These are phyloP conservation scores for Talpa occidentalis DNA, from an alignment of 2,113 vertebrate genomes.

Conservation along the genomic window DNA sequence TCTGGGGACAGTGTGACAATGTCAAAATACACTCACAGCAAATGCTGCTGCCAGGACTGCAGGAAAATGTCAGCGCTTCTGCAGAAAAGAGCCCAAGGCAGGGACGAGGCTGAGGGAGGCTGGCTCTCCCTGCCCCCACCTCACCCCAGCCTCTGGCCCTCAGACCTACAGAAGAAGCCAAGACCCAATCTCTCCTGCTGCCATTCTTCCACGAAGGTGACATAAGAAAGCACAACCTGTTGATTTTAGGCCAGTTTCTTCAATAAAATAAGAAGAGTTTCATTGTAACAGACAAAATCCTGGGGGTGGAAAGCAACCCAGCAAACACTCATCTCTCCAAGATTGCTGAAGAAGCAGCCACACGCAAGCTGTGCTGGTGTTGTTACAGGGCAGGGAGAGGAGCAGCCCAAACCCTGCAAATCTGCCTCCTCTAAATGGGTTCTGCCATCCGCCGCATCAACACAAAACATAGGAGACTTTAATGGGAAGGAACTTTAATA, in stretches of 20 bases:
- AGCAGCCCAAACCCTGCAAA: too few species aligned
- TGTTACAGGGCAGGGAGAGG: too few species aligned
- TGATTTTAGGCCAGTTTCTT: background rate
- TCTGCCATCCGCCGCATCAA: too few species aligned
- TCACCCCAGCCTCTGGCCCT: background rate
- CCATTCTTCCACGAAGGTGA: background rate
- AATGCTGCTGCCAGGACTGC: background rate
- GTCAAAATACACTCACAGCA: background rate
- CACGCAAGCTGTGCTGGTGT: background rate
- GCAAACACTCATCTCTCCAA: background rate
- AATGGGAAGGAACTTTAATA: too few species aligned
- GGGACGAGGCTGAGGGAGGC: rapidly evolving
- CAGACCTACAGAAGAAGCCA: background rate
- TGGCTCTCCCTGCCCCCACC: rapidly evolving
- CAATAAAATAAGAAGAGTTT: conserved; percentile 31
- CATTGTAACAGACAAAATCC: background rate
- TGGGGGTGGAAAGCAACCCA: background rate
- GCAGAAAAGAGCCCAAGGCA: background rate
- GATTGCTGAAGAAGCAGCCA: background rate
- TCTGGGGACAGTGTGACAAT: conserved; percentile 1
- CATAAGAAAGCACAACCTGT: background rate
- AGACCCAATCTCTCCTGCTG: background rate
- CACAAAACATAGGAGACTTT: too few species aligned
- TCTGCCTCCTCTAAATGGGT: too few species aligned
- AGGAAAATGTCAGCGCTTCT: background rate